phyloP scores from a whole-genome alignment of 92 coral and sea anemone genomes.

The Palythoa grandiflora region DNA sequence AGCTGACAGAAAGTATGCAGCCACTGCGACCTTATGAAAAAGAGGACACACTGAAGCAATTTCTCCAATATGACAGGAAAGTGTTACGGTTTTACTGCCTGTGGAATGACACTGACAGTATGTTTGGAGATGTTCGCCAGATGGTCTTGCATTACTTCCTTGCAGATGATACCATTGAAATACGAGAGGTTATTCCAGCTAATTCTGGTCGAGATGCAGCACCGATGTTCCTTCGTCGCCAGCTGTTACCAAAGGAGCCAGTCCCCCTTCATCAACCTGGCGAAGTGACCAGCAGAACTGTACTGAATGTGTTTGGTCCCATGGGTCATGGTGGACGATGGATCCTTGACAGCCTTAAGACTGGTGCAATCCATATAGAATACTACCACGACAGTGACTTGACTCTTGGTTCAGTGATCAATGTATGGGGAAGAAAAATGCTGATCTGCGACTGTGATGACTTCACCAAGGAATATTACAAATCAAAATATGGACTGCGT shows the following conservation, averaged over 20 bases:
- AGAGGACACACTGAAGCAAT: conserved; percentile 96
- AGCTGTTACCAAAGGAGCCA: conserved; percentile 94
- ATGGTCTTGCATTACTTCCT: conserved; percentile 97
- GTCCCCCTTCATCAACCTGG: conserved; percentile 90
- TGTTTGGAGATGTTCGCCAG: conserved; percentile 97
- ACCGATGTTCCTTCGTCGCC: conserved; percentile 94
- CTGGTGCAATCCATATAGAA: conserved; percentile 94
- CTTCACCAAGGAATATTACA: conserved; percentile 92
- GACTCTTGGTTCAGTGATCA: conserved; percentile 89
- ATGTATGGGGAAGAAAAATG: conserved; percentile 92
- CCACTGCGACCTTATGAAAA: conserved; percentile 97
- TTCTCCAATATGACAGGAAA: conserved; percentile 89
- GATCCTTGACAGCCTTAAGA: conserved; percentile 97
- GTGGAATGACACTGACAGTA: conserved; percentile 97
- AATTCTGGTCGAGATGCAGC: conserved; percentile 98
- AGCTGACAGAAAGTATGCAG: conserved; percentile 98
- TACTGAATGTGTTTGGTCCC: conserved; percentile 97
- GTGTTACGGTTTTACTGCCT: conserved; percentile 93
- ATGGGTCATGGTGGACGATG: conserved; percentile 99
- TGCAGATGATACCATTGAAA: conserved; percentile 97
- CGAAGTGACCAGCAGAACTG: conserved; percentile 95
- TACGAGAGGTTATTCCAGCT: conserved; percentile 87
- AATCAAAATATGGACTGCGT: conserved; percentile 91
- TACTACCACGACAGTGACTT: conserved; percentile 92
- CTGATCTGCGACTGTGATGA: conserved; percentile 96